These are phyloP conservation scores for Idaea biselata DNA, from an alignment of 2,888 invertebrate species.

Conservation along the genomic window DNA sequence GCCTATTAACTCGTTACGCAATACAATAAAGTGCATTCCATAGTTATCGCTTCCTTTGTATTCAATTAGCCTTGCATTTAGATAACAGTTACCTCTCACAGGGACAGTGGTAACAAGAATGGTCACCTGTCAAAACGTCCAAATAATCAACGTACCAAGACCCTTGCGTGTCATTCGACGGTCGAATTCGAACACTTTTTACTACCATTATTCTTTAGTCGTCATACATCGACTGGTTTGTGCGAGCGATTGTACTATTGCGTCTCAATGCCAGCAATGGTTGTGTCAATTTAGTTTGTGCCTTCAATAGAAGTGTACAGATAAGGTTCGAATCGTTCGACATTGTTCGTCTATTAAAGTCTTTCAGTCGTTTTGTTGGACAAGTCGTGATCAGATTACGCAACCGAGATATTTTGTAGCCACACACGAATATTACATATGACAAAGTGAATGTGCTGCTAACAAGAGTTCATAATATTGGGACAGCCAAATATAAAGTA, in stretches of 20 bases:
- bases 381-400: conserved; percentile 67
- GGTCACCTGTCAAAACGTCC: conserved; percentile 80
- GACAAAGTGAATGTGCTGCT: conserved; percentile 45
- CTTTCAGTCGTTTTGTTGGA: conserved; percentile 71
- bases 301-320: conserved; percentile 34
- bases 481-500: not conserved
- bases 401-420: conserved; percentile 54
- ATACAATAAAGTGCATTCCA: conserved; percentile 70
- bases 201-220: conserved; percentile 20
- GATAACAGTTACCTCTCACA: conserved; percentile 77
- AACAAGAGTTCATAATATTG: conserved; percentile 35
- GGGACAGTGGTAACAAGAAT: conserved; percentile 77
- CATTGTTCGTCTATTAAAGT: conserved; percentile 76
- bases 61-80: conserved; percentile 79
- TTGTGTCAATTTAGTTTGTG: conserved; percentile 24
- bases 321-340: conserved; percentile 53
- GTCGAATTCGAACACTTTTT: conserved; percentile 24
- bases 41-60: conserved; percentile 76
- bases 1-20: conserved; percentile 50
- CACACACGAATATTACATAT: conserved; percentile 42
- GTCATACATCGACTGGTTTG: conserved; percentile 26
- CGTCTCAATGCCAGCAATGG: conserved; percentile 33
- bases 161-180: conserved; percentile 25
- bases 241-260: not conserved
- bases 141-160: conserved; percentile 69